Evolutionary conservation across 2,797 vertebrate genomes (phyloP).

Genomic region (Muscicapa striata): DNA sequence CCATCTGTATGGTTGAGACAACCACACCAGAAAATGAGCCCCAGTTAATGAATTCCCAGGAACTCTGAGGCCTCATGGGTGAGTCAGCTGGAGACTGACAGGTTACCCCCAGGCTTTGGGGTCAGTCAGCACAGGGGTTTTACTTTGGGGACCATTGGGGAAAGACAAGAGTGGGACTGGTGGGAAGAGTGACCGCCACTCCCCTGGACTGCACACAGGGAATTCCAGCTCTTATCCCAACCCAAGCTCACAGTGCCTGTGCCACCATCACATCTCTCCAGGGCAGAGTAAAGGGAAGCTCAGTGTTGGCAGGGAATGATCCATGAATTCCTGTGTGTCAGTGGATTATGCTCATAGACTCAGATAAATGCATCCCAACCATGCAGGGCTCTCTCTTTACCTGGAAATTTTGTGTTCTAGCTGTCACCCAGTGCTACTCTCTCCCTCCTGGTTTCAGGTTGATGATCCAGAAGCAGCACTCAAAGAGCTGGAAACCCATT

Average conservation of each 20-base stretch:
- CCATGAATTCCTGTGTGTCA: background rate
- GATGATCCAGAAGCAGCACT: constrained; percentile 70
- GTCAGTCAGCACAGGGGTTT: background rate
- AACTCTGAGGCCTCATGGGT: background rate
- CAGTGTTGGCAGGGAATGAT: background rate
- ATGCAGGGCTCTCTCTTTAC: background rate
- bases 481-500: constrained; percentile 73
- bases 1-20: fast-evolving
- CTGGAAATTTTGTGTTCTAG: background rate
- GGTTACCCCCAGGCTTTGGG: background rate
- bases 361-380: background rate
- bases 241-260: background rate
- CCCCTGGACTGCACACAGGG: background rate
- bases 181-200: background rate
- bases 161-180: background rate
- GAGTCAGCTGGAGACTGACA: background rate
- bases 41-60: background rate
- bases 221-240: background rate
- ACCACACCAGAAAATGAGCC: background rate
- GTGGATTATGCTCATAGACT: background rate
- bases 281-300: background rate
- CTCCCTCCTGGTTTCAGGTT: constrained; percentile 70
- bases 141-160: background rate
- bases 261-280: background rate
- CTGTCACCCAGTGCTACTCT: background rate